A percentile compares a stretch with the other conserved stretches of the same genome.
Conservation (phyloP, 2,888 invertebrate genomes). For the Dolichomitus sp. region DNA sequence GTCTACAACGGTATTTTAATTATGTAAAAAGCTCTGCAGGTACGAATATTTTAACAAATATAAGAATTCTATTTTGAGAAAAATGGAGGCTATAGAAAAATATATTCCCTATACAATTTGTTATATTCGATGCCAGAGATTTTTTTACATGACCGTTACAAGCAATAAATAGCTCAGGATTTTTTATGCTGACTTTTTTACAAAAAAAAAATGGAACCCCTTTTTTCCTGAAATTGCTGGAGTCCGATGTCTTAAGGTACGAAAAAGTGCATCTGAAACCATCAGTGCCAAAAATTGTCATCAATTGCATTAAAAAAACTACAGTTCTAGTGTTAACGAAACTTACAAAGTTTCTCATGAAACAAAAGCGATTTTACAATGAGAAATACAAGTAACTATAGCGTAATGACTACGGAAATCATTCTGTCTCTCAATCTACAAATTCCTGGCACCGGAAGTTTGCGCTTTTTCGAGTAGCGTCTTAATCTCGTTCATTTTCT, state of each 20-base stretch:
- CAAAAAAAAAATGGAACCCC: neutral
- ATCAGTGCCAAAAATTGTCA: neutral
- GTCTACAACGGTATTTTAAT: too few relatives aligned
- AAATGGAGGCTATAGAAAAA: too few relatives aligned
- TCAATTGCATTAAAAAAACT: neutral
- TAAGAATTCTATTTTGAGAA: too few relatives aligned
- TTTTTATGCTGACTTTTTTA: neutral
- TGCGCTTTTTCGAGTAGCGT: slow-evolving; percentile 70
- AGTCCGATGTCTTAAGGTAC: neutral
- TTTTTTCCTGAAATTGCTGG: too few relatives aligned
- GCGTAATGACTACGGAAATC: slow-evolving; percentile 55
- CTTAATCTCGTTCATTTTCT: slow-evolving; percentile 71
- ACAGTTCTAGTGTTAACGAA: neutral
- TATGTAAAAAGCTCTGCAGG: too few relatives aligned
- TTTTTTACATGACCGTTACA: too few relatives aligned
- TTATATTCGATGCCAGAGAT: too few relatives aligned
- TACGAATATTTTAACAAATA: too few relatives aligned
- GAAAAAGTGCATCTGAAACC: neutral
- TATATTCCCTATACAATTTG: too few relatives aligned
- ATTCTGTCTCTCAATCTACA: neutral
- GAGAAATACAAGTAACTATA: slow-evolving; percentile 49
- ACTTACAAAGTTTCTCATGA: neutral
- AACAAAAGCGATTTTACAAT: slow-evolving; percentile 59
- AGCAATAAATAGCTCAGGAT: neutral
- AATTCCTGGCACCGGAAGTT: slow-evolving; percentile 43